Evolutionary conservation across 2,888 invertebrate species (phyloP).

Genomic region (Eledona agricola): DNA sequence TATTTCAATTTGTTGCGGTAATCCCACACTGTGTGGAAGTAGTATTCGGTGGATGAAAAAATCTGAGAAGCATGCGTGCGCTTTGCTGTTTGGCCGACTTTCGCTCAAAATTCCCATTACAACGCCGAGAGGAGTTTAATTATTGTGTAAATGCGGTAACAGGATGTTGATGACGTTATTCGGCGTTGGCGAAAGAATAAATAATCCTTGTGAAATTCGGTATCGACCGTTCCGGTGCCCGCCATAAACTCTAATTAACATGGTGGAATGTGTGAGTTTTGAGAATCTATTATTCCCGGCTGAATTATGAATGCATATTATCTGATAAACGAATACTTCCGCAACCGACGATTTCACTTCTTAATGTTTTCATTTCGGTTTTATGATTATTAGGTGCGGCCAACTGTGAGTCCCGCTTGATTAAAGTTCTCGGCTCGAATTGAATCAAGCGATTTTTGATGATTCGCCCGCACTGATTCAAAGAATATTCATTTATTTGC

Average conservation of each 20-base stretch:
- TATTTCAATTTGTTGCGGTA: too few species aligned
- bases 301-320: slow-evolving; percentile 35
- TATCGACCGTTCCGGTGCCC: slow-evolving; percentile 17
- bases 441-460: slow-evolving; percentile 42
- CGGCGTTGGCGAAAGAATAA: slow-evolving; percentile 26
- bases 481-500: slow-evolving; percentile 31
- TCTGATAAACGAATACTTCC: slow-evolving; percentile 27
- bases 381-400: slow-evolving; percentile 43
- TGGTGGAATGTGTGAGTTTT: slow-evolving; percentile 15
- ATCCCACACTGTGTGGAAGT: too few species aligned
- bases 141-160: slow-evolving; percentile 30
- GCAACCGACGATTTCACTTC: slow-evolving; percentile 21
- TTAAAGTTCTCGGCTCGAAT: slow-evolving; percentile 38
- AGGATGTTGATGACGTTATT: slow-evolving; percentile 27
- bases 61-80: too few species aligned
- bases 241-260: slow-evolving; percentile 33
- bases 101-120: too few species aligned
- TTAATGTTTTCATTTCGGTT: slow-evolving; percentile 44
- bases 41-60: too few species aligned
- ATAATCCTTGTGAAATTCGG: slow-evolving; percentile 26
- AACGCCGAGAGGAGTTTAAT: slow-evolving; percentile 17
- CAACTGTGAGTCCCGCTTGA: slow-evolving; percentile 39
- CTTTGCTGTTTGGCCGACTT: too few species aligned
- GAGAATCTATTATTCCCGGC: slow-evolving; percentile 31
- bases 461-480: slow-evolving; percentile 32